Conservation (phyloP, 2,797 vertebrate genomes). For the Acanthopagrus latus region DNA sequence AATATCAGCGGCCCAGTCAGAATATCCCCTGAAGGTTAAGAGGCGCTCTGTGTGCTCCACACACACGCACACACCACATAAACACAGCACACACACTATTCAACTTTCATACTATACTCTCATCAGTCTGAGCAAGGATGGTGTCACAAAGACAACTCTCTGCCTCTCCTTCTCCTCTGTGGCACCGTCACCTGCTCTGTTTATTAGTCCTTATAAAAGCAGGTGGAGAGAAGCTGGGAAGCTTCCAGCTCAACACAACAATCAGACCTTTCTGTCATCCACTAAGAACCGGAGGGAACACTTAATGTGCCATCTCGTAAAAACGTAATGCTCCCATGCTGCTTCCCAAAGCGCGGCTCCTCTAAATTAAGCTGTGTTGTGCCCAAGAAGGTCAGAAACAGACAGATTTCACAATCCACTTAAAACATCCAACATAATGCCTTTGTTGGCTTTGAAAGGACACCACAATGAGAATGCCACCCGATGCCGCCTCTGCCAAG, state of each 20-base stretch:
- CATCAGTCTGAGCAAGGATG: slow-evolving; percentile 22
- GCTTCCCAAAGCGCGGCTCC: slow-evolving; percentile 2
- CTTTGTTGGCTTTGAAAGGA: slow-evolving; percentile 35
- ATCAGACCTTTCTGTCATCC: slow-evolving; percentile 18
- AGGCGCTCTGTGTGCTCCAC: slow-evolving; percentile 13
- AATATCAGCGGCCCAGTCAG: slow-evolving; percentile 35
- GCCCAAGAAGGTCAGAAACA: slow-evolving; percentile 22
- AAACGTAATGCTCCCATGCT: slow-evolving; percentile 21
- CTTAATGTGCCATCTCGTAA: slow-evolving; percentile 19
- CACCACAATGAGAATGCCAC: neutral
- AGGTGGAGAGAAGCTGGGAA: slow-evolving; percentile 11
- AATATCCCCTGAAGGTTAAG: slow-evolving; percentile 25
- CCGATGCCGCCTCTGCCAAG: slow-evolving; percentile 11
- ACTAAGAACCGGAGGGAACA: slow-evolving; percentile 22
- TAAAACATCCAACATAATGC: slow-evolving; percentile 18
- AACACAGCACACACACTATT: slow-evolving; percentile 14
- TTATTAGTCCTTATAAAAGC: slow-evolving; percentile 29
- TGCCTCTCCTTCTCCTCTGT: slow-evolving; percentile 25
- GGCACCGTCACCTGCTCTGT: slow-evolving; percentile 21
- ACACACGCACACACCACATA: slow-evolving; percentile 15
- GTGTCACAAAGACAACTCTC: slow-evolving; percentile 27
- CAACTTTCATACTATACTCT: slow-evolving; percentile 24
- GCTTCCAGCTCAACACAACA: slow-evolving; percentile 17
- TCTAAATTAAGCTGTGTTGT: slow-evolving; percentile 14
- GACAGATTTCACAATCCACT: slow-evolving; percentile 9